Evolutionary conservation across 2,888 invertebrate genomes (phyloP).

Genomic region (Caenorhabditis doughertyi): DNA sequence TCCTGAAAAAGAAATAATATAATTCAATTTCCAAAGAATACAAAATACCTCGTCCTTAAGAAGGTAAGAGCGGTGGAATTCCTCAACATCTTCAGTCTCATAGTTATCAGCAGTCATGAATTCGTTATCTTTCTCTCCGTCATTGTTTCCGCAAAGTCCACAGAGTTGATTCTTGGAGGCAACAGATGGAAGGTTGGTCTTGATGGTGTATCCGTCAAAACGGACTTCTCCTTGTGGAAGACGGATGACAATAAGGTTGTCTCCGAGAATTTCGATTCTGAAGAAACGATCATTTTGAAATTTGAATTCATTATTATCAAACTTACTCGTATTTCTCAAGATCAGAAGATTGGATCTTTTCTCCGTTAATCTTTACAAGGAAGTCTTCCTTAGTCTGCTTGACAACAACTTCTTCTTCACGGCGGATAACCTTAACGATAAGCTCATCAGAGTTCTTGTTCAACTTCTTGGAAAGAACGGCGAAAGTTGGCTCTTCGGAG

Average conservation of each 20-base stretch:
- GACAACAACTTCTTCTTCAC: slow-evolving; percentile 63
- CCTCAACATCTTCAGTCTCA: slow-evolving; percentile 73
- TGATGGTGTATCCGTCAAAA: slow-evolving; percentile 77
- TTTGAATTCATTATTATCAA: neutral
- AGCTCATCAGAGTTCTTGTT: slow-evolving; percentile 69
- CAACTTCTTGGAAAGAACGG: slow-evolving; percentile 82
- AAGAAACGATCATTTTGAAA: neutral
- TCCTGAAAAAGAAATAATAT: slow-evolving; percentile 50
- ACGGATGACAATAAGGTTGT: slow-evolving; percentile 68
- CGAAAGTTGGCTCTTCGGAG: slow-evolving; percentile 81
- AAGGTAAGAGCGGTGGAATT: slow-evolving; percentile 80
- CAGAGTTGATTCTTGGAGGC: slow-evolving; percentile 73
- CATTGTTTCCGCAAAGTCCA: slow-evolving; percentile 82
- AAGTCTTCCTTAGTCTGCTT: slow-evolving; percentile 59
- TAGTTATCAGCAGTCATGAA: slow-evolving; percentile 74
- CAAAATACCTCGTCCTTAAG: slow-evolving; percentile 56
- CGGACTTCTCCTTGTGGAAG: slow-evolving; percentile 60
- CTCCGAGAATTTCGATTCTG: slow-evolving; percentile 65
- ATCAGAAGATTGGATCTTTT: slow-evolving; percentile 47
- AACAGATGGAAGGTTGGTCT: slow-evolving; percentile 67
- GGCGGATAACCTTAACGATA: slow-evolving; percentile 74
- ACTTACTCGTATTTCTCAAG: slow-evolving; percentile 54
- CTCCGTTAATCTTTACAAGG: slow-evolving; percentile 68
- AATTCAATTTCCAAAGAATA: neutral
- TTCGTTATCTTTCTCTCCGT: slow-evolving; percentile 76